These are phyloP conservation scores for Agrotis segetum DNA, from an alignment of 2,888 invertebrate genomes.

Conservation along the genomic window DNA sequence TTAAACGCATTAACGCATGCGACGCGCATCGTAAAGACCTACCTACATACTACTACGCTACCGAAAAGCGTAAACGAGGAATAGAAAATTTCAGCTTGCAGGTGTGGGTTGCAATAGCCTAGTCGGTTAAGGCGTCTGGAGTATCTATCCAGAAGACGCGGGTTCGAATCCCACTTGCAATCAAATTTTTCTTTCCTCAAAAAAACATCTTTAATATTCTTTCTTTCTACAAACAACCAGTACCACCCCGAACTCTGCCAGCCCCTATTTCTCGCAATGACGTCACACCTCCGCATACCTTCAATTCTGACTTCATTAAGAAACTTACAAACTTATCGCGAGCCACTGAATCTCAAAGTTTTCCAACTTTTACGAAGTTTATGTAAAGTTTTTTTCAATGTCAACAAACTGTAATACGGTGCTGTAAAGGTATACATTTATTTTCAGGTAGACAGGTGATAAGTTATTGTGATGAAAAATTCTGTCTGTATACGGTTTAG, in stretches of 20 bases:
- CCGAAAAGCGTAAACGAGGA: too few species aligned
- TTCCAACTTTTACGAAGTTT: slow-evolving; percentile 56
- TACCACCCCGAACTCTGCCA: background rate
- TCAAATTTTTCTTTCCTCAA: too few species aligned
- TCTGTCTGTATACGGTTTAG: background rate
- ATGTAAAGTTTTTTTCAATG: slow-evolving; percentile 69
- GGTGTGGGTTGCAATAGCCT: too few species aligned
- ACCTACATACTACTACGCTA: too few species aligned
- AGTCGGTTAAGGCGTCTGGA: too few species aligned
- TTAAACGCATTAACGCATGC: too few species aligned
- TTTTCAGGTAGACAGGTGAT: slow-evolving; percentile 34
- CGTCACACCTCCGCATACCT: slow-evolving; percentile 43
- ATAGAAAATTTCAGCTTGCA: too few species aligned
- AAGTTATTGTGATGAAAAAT: background rate
- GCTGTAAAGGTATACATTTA: slow-evolving; percentile 41
- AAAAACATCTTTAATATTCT: too few species aligned
- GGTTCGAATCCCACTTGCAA: too few species aligned
- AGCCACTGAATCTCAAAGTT: slow-evolving; percentile 57
- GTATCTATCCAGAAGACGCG: too few species aligned
- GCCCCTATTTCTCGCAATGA: slow-evolving; percentile 18
- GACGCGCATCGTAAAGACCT: too few species aligned
- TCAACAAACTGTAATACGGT: slow-evolving; percentile 66
- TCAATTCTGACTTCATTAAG: slow-evolving; percentile 51
- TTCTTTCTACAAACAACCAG: background rate
- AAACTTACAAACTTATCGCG: slow-evolving; percentile 37